Evolutionary conservation across 2,888 invertebrate genomes (phyloP).

Genomic region (Zele albiditarsus): DNA sequence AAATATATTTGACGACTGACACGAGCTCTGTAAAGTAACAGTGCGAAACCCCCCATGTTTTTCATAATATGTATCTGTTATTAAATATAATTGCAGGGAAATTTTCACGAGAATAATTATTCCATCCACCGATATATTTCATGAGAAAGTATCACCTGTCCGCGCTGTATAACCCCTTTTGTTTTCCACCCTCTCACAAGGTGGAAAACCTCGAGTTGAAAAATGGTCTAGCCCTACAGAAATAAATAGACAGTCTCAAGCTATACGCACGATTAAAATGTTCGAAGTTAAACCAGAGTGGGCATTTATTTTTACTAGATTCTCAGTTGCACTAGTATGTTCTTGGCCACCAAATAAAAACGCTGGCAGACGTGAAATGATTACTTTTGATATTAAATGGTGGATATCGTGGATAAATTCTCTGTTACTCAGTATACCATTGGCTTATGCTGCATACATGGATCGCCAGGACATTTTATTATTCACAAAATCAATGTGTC

Average conservation of each 20-base stretch:
- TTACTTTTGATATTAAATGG: constrained; percentile 35
- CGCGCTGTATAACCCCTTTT: not conserved
- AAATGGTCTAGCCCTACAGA: too few relatives aligned
- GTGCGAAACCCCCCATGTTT: too few relatives aligned
- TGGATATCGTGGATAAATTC: constrained; percentile 14
- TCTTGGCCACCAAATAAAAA: constrained; percentile 40
- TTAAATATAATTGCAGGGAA: not conserved
- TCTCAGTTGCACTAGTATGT: constrained; percentile 15
- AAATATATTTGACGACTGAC: too few relatives aligned
- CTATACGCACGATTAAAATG: not conserved
- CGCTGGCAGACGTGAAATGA: constrained; percentile 7
- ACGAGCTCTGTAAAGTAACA: too few relatives aligned
- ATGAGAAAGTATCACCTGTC: not conserved
- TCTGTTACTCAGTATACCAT: constrained; percentile 26
- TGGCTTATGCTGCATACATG: constrained; percentile 17
- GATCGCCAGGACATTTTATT: constrained; percentile 12
- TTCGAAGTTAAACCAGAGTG: constrained; percentile 28
- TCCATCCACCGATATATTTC: not conserved
- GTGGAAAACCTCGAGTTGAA: not conserved
- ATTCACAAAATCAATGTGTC: constrained; percentile 30
- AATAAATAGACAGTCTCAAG: too few relatives aligned
- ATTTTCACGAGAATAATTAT: not conserved
- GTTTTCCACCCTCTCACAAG: not conserved
- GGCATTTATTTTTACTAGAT: constrained; percentile 33
- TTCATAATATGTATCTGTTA: not conserved